Percentiles rank a stretch among this genome's conserved stretches.
phyloP scores from a whole-genome alignment of 2,113 vertebrate genomes.

The human region DNA sequence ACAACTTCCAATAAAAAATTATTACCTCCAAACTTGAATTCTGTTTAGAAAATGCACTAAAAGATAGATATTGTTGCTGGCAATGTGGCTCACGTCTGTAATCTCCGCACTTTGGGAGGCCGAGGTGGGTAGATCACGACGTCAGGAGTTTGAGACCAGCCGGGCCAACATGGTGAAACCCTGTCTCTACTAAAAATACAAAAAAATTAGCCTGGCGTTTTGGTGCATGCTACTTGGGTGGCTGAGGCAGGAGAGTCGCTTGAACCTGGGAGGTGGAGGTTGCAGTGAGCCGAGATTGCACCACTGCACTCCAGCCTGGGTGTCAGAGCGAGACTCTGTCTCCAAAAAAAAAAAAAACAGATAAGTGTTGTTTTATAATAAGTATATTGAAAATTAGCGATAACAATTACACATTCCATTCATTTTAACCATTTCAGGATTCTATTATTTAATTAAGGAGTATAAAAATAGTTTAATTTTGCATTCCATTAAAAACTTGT shows the following conservation, averaged over 20 bases:
- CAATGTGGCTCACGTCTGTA: too few species aligned
- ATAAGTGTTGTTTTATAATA: not conserved
- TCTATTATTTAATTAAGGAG: not conserved
- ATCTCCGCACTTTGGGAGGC: too few species aligned
- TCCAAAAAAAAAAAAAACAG: not conserved
- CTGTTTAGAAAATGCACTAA: not conserved
- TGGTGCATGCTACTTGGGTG: too few species aligned
- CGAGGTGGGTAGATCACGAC: rapidly evolving
- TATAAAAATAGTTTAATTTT: not conserved
- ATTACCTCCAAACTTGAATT: not conserved
- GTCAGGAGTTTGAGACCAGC: too few species aligned
- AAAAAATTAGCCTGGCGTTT: too few species aligned
- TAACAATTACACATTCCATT: not conserved
- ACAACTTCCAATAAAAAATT: not conserved
- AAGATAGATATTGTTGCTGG: not conserved
- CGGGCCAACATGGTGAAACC: too few species aligned
- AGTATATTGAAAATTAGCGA: not conserved
- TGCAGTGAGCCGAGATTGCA: too few species aligned
- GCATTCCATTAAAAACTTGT: not conserved
- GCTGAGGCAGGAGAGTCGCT: too few species aligned
- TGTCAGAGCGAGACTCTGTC: too few species aligned
- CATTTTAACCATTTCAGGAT: not conserved
- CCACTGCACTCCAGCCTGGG: too few species aligned
- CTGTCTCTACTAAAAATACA: too few species aligned
- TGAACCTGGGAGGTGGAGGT: too few species aligned